phyloP scores from a whole-genome alignment of 1,140 invertebrate genomes.

The Gerris buenoi region DNA sequence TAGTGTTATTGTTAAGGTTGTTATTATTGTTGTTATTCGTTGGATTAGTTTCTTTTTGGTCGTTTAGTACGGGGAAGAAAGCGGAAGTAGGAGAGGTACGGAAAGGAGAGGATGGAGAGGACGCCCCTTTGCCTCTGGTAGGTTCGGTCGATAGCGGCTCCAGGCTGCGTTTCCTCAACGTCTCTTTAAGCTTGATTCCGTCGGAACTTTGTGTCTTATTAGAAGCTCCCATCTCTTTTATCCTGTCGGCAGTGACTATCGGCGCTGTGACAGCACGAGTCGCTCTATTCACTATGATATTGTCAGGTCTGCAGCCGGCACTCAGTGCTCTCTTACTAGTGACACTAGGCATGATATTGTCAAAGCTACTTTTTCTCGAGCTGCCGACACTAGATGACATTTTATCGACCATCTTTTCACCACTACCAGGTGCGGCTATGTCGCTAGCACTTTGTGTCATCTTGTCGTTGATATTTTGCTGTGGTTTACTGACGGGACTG shows the following conservation, averaged over 20 bases:
- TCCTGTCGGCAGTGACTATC: not conserved
- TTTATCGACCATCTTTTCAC: too few relatives aligned
- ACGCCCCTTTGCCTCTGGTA: not conserved
- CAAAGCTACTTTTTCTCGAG: too few relatives aligned
- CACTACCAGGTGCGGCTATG: too few relatives aligned
- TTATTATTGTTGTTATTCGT: conserved; percentile 24
- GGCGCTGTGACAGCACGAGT: too few relatives aligned
- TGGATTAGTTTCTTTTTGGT: conserved; percentile 24
- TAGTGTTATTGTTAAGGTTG: too few relatives aligned
- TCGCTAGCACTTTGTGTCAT: not conserved
- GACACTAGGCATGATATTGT: too few relatives aligned
- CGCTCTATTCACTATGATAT: too few relatives aligned
- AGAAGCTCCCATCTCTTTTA: not conserved
- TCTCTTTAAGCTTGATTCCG: not conserved
- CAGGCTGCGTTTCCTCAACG: not conserved
- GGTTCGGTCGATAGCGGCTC: not conserved
- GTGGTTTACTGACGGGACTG: not conserved
- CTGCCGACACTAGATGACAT: too few relatives aligned
- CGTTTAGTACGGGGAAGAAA: conserved; percentile 22
- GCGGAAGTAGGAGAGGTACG: conserved; percentile 31
- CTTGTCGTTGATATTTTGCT: not conserved
- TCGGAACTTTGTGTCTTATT: not conserved
- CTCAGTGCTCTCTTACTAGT: not conserved
- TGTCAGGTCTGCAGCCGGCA: not conserved
- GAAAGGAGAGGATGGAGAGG: conserved; percentile 2